Percentiles rank a stretch among this genome's conserved stretches.
These are phyloP conservation scores for Tetramorium simillimum DNA, from an alignment of 1,140 invertebrate genomes.

Conservation along the genomic window DNA sequence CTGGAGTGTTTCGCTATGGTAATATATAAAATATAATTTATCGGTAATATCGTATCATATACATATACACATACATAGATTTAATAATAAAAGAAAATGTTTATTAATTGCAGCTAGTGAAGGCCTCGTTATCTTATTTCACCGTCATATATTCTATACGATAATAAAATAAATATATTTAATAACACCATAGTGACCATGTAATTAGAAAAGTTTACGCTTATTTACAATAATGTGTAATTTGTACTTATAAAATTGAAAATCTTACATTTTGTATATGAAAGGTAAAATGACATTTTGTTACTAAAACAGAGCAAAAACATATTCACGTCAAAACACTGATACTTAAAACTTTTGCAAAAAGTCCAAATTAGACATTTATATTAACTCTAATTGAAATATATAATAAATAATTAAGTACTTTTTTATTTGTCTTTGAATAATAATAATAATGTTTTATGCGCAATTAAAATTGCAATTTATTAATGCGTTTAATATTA, in stretches of 20 bases:
- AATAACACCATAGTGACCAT: not conserved
- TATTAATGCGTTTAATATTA: too few relatives aligned
- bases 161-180: not conserved
- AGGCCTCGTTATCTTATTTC: slow-evolving; percentile 27
- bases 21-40: not conserved
- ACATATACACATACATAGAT: not conserved
- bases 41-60: too few relatives aligned
- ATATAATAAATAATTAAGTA: not conserved
- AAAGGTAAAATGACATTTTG: not conserved
- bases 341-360: not conserved
- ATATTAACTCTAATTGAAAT: not conserved
- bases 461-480: too few relatives aligned
- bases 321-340: not conserved
- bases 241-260: not conserved
- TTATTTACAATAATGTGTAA: too few relatives aligned
- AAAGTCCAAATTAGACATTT: not conserved
- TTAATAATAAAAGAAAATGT: not conserved
- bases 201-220: not conserved
- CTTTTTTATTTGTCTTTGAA: not conserved
- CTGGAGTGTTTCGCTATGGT: not conserved
- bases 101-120: not conserved
- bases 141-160: slow-evolving; percentile 4
- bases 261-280: not conserved
- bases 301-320: not conserved
- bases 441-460: too few relatives aligned